phyloP scores from a whole-genome alignment of 1,140 invertebrate genomes.

The Homarus americanus region DNA sequence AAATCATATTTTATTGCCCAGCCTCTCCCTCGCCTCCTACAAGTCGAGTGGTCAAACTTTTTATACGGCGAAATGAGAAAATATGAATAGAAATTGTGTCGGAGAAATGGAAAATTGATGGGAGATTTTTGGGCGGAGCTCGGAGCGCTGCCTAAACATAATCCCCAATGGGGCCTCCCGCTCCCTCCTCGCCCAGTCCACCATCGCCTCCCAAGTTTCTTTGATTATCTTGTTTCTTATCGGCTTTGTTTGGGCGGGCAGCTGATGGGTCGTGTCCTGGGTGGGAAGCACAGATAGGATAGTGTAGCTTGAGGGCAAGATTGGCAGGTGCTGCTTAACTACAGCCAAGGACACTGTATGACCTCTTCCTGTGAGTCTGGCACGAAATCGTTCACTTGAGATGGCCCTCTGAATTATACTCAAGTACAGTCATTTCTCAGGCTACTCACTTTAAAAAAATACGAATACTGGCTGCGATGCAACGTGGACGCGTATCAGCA shows the following conservation, averaged over 20 bases:
- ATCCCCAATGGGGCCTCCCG: slow-evolving; percentile 38
- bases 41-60: slow-evolving; percentile 72
- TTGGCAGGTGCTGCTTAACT: neutral
- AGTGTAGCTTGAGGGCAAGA: neutral
- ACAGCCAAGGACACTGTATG: neutral
- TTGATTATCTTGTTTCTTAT: slow-evolving; percentile 47
- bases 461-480: neutral
- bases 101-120: slow-evolving; percentile 73
- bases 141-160: slow-evolving; percentile 60
- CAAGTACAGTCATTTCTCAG: neutral
- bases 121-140: slow-evolving; percentile 58
- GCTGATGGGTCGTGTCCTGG: neutral
- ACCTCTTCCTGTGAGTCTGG: neutral
- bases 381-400: neutral
- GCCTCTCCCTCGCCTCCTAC: slow-evolving; percentile 65
- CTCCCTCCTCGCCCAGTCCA: neutral
- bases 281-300: neutral
- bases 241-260: slow-evolving; percentile 24
- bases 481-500: slow-evolving; percentile 26
- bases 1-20: slow-evolving; percentile 68
- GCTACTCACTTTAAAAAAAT: neutral
- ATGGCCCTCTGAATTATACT: neutral
- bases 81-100: slow-evolving; percentile 73
- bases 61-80: slow-evolving; percentile 72
- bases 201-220: slow-evolving; percentile 12